A percentile compares a stretch with the other conserved stretches of the same genome.
These are phyloP conservation scores for Abrostola tripartita DNA, from an alignment of 2,888 invertebrate genomes.

Conservation along the genomic window DNA sequence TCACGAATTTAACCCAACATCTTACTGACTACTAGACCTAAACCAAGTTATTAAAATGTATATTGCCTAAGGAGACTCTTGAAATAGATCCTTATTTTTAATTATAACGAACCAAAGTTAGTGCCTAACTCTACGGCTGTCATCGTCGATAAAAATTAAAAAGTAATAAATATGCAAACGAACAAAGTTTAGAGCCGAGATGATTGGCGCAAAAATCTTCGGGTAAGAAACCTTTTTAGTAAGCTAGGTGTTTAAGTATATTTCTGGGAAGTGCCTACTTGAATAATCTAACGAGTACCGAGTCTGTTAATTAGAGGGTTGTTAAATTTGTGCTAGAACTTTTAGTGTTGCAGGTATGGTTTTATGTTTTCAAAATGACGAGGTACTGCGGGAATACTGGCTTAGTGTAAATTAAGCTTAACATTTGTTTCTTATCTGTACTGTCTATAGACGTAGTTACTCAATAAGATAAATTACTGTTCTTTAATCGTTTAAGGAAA, in stretches of 20 bases:
- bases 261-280: slow-evolving; percentile 11
- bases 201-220: slow-evolving; percentile 60
- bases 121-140: slow-evolving; percentile 34
- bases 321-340: too few relatives aligned
- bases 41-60: not conserved
- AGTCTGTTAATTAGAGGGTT: too few relatives aligned
- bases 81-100: slow-evolving; percentile 12
- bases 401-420: too few relatives aligned
- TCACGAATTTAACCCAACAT: not conserved
- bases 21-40: not conserved
- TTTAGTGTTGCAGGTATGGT: too few relatives aligned
- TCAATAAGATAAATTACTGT: too few relatives aligned
- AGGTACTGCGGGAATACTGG: too few relatives aligned
- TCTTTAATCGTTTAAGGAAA: too few relatives aligned
- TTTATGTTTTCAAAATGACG: too few relatives aligned
- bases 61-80: not conserved
- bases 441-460: too few relatives aligned
- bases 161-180: slow-evolving; percentile 78
- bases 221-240: slow-evolving; percentile 55
- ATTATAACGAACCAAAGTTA: slow-evolving; percentile 26
- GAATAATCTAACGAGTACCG: slow-evolving; percentile 1
- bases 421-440: too few relatives aligned
- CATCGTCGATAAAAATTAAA: slow-evolving; percentile 66
- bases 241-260: slow-evolving; percentile 15
- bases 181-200: slow-evolving; percentile 60